phyloP scores from a whole-genome alignment of 1,140 invertebrate species.

The Drosophila pandora region DNA sequence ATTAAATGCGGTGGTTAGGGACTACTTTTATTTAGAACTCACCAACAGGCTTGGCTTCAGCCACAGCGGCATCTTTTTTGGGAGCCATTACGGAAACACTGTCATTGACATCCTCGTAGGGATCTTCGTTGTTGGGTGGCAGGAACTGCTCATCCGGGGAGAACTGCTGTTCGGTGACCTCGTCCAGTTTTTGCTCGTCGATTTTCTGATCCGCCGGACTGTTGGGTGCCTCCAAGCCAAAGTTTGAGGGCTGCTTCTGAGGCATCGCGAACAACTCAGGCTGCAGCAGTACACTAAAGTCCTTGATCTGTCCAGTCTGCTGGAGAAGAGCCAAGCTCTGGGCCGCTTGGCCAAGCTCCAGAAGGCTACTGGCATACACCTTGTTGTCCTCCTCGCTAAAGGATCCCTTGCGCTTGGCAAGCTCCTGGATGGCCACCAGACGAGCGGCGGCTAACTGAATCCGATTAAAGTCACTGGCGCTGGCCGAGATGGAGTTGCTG shows the following conservation, averaged over 20 bases:
- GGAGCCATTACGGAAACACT: slow-evolving; percentile 84
- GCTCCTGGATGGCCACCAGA: slow-evolving; percentile 84
- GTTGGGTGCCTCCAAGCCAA: slow-evolving; percentile 59
- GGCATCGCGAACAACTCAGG: slow-evolving; percentile 60
- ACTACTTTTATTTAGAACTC: slow-evolving; percentile 7
- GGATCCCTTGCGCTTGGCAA: slow-evolving; percentile 84
- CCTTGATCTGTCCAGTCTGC: slow-evolving; percentile 77
- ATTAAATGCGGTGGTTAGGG: not conserved
- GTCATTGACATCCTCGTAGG: slow-evolving; percentile 82
- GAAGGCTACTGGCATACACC: slow-evolving; percentile 84
- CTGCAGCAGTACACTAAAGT: slow-evolving; percentile 77
- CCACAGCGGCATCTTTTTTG: slow-evolving; percentile 86
- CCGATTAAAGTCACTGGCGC: slow-evolving; percentile 76
- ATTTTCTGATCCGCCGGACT: slow-evolving; percentile 65
- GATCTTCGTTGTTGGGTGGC: slow-evolving; percentile 72
- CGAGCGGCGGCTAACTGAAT: slow-evolving; percentile 84
- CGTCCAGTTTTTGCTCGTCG: slow-evolving; percentile 72
- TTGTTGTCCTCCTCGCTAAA: slow-evolving; percentile 84
- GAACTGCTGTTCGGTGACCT: slow-evolving; percentile 74
- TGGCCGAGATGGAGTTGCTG: slow-evolving; percentile 54
- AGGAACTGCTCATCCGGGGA: slow-evolving; percentile 64
- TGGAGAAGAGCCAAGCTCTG: slow-evolving; percentile 84
- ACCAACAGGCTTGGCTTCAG: slow-evolving; percentile 89
- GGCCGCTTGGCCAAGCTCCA: slow-evolving; percentile 84
- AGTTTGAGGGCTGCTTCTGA: slow-evolving; percentile 64